These are phyloP conservation scores for Trididemnum clinides DNA, from an alignment of 23 tunicate genomes.

Conservation along the genomic window DNA sequence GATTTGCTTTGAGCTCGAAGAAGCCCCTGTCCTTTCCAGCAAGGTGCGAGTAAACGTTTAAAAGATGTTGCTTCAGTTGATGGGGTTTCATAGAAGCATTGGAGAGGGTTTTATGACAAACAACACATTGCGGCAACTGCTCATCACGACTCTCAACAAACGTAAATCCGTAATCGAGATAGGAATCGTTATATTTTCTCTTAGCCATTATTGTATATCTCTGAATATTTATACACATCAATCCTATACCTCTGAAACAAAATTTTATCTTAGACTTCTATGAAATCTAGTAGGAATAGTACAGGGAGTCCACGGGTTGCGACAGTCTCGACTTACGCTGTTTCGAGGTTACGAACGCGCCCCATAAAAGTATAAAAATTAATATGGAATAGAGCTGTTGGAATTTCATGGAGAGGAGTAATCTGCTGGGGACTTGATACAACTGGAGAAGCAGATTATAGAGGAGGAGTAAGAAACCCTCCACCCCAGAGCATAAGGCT, in stretches of 20 bases:
- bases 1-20: conserved; percentile 55
- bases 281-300: not conserved
- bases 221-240: not conserved
- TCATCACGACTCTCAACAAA: conserved; percentile 13
- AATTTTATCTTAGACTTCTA: not conserved
- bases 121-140: conserved; percentile 25
- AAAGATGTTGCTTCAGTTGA: conserved; percentile 48
- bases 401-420: too few relatives aligned
- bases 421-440: too few relatives aligned
- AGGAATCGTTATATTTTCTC: not conserved
- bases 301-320: not conserved
- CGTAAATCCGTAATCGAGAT: conserved; percentile 23
- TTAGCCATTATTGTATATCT: not conserved
- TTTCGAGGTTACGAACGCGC: too few relatives aligned
- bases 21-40: conserved; percentile 41
- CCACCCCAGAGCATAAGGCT: too few relatives aligned
- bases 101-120: conserved; percentile 8
- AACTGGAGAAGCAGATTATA: too few relatives aligned
- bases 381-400: too few relatives aligned
- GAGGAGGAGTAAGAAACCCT: too few relatives aligned
- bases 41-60: conserved; percentile 16
- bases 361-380: too few relatives aligned
- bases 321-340: not conserved
- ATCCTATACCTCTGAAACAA: not conserved
- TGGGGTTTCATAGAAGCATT: conserved; percentile 10